Evolutionary conservation across 2,113 vertebrate species (phyloP).

Genomic region (Cololabis saira): DNA sequence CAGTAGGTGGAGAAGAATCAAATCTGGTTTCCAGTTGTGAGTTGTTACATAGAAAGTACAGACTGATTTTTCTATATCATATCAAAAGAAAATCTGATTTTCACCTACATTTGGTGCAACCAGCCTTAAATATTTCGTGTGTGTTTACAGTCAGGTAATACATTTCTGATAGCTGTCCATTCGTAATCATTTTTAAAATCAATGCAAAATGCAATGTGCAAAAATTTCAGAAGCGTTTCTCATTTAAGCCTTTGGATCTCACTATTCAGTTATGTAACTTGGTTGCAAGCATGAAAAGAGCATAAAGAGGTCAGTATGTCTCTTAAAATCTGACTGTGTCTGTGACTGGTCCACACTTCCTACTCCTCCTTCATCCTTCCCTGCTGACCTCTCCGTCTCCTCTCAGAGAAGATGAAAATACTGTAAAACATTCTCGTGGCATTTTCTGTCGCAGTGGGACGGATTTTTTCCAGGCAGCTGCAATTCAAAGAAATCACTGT

Average conservation of each 20-base stretch:
- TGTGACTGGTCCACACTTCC: conserved; percentile 48
- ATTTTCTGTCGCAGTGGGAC: background rate
- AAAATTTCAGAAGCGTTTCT: no score
- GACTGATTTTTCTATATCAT: no score
- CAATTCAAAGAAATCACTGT: background rate
- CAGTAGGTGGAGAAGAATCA: no score
- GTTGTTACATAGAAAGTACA: no score
- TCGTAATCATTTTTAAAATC: no score
- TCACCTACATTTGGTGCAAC: no score
- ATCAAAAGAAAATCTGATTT: no score
- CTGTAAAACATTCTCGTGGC: conserved; percentile 3
- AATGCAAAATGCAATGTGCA: no score
- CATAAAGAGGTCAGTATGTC: conserved; percentile 27
- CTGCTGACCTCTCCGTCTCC: conserved; percentile 24
- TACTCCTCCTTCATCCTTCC: conserved; percentile 53
- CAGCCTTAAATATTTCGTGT: no score
- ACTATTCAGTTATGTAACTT: conserved; percentile 13
- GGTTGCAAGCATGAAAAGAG: conserved; percentile 27
- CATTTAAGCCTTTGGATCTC: background rate
- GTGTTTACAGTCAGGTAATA: no score
- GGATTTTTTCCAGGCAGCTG: background rate
- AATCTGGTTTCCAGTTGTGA: no score
- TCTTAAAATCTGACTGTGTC: conserved; percentile 46
- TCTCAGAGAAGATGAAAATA: background rate
- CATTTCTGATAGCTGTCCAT: no score